Evolutionary conservation across 2,888 invertebrate species (phyloP).

Genomic region (Mythimna loreyi): DNA sequence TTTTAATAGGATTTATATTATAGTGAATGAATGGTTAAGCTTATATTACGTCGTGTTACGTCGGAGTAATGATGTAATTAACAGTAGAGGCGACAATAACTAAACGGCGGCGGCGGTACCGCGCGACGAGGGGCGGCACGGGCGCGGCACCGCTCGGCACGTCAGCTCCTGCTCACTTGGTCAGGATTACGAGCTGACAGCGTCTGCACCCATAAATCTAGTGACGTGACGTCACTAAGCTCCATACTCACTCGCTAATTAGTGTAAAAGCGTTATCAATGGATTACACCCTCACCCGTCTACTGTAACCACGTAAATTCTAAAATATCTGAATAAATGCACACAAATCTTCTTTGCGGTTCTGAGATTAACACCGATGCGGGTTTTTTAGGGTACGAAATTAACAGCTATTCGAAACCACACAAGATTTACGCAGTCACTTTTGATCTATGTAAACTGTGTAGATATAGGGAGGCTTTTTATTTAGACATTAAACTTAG

Average conservation of each 20-base stretch:
- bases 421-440: constrained; percentile 43
- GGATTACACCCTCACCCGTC: constrained; percentile 67
- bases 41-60: not conserved
- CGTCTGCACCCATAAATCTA: constrained; percentile 82
- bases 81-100: constrained; percentile 19
- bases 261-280: constrained; percentile 83
- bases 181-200: constrained; percentile 75
- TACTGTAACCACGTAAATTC: constrained; percentile 58
- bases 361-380: constrained; percentile 55
- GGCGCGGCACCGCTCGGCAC: constrained; percentile 35
- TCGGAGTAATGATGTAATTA: constrained; percentile 26
- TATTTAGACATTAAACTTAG: not conserved
- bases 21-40: not conserved
- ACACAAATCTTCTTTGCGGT: constrained; percentile 59
- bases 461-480: not conserved
- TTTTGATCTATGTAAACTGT: constrained; percentile 27
- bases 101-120: constrained; percentile 1
- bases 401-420: constrained; percentile 46
- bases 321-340: constrained; percentile 61
- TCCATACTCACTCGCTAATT: constrained; percentile 83
- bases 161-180: constrained; percentile 68
- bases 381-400: constrained; percentile 49
- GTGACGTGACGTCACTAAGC: constrained; percentile 81
- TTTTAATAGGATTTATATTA: not conserved
- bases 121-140: not conserved